Evolutionary conservation across 1,140 invertebrate genomes (phyloP), one percentile per base, ranked within the genome.

Genomic region (Drosophila leontia): DNA sequence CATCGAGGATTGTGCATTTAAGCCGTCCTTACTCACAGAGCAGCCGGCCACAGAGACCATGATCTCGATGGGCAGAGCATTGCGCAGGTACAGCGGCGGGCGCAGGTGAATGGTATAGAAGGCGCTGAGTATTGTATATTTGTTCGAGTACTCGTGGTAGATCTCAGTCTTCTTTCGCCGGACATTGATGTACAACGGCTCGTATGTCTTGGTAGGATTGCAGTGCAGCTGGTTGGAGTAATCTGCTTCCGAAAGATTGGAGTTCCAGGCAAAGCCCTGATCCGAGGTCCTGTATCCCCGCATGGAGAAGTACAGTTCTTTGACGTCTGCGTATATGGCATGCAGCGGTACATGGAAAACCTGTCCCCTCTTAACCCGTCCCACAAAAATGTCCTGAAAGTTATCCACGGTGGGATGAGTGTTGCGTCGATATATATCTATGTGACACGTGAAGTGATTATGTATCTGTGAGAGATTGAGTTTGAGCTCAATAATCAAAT

Each of bases 11-110:
- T 55, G 26, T 1, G 5, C 5, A 1, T 61, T 60, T 29, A 63
- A 11, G 12, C 19, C 58, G n/a, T 60, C 26, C 17, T 74, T 82
- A 15, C 64, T 79, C 34, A 90, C 92, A 7, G 79, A 79, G 53
- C 92, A 93, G 9, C 92, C 94, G 74, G 94, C 94, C 12, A 95
- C 92, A 23, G 95, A 95, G 39, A 96, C 95, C 2, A 95, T 93
- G 15, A 99, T 95, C 32, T 96, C 93, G 41, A 98, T 94, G 0
- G 98, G 98, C 71, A 99, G 93, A 61, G 97, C 96, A 93, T 99
- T 99, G 81, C 97, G 96, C n/a, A 99, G 93, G 78, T 97, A 95
- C 0, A 99, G 95, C 8, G 98, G 96, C 2, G 98, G 98, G 61
- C 96, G 95, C 13, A 99, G 93, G 64, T 97, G 95, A 35, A 99